Conservation (phyloP, 2,888 invertebrate genomes). For the Meandrusa payeni region DNA sequence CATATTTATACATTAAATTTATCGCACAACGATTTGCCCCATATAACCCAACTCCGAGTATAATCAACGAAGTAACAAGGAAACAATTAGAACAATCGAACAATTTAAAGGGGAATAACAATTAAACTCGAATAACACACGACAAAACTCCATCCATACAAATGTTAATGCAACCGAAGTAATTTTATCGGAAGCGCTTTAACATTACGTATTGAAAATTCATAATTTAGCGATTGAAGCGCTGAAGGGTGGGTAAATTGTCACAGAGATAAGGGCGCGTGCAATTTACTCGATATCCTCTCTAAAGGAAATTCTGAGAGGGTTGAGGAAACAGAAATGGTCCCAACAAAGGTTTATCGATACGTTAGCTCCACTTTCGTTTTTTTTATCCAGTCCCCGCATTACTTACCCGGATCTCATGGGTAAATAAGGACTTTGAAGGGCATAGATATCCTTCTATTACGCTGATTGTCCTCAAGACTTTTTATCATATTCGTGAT, state of each 20-base stretch:
- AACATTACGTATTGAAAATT: constrained; percentile 53
- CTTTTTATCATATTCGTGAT: neutral
- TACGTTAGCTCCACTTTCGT: constrained; percentile 36
- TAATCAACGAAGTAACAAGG: constrained; percentile 12
- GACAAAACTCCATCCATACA: constrained; percentile 22
- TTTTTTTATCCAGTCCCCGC: constrained; percentile 27
- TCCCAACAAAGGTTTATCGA: constrained; percentile 53
- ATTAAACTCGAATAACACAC: constrained; percentile 15
- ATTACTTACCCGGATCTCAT: constrained; percentile 19
- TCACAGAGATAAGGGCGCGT: constrained; percentile 49
- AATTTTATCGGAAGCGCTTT: constrained; percentile 26
- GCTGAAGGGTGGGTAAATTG: constrained; percentile 34
- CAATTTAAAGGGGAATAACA: constrained; percentile 18
- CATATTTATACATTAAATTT: too few species aligned
- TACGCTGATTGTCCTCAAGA: constrained; percentile 18
- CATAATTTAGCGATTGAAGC: constrained; percentile 47
- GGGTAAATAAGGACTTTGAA: constrained; percentile 26
- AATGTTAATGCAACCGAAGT: constrained; percentile 17
- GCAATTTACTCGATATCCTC: constrained; percentile 55
- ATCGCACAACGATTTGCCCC: neutral
- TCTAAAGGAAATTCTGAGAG: constrained; percentile 28
- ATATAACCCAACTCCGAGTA: neutral
- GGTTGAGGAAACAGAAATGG: constrained; percentile 42
- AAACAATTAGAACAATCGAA: constrained; percentile 18
- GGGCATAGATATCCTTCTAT: constrained; percentile 17